Evolutionary conservation across 2,888 invertebrate genomes (phyloP).

Genomic region (Cremastinae sp.): DNA sequence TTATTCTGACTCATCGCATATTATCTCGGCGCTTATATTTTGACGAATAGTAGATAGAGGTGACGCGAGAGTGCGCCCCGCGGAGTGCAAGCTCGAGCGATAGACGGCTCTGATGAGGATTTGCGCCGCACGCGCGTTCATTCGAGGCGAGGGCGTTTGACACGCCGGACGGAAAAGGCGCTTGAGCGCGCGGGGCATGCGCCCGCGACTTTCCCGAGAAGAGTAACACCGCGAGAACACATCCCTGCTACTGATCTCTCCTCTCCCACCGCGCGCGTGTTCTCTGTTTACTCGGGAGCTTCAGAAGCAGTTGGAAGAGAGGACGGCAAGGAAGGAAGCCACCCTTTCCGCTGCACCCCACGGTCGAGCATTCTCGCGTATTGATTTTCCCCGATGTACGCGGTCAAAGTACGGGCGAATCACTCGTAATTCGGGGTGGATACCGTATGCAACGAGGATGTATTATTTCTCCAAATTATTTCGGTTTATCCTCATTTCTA

Average conservation of each 20-base stretch:
- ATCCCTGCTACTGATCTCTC: not conserved
- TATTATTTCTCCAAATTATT: constrained; percentile 72
- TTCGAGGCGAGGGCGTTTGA: no score
- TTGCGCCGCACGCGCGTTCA: no score
- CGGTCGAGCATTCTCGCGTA: constrained; percentile 70
- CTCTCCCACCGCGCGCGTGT: not conserved
- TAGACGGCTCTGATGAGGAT: no score
- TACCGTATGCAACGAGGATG: constrained; percentile 71
- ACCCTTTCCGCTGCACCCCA: constrained; percentile 65
- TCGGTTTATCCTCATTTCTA: constrained; percentile 74
- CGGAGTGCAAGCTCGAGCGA: no score
- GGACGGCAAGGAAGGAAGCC: constrained; percentile 68
- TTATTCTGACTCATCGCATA: no score
- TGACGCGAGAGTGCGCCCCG: no score
- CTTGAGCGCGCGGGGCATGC: no score
- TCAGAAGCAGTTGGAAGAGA: constrained; percentile 4
- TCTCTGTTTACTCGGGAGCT: not conserved
- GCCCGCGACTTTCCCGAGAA: no score
- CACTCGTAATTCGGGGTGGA: constrained; percentile 62
- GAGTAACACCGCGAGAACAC: constrained; percentile 4
- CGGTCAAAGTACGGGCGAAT: constrained; percentile 57
- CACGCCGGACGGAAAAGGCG: no score
- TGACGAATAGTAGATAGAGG: no score
- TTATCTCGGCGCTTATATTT: no score
- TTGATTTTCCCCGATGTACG: constrained; percentile 68